phyloP scores from a whole-genome alignment of 2,888 invertebrate species.

The Lacanobia oleracea region DNA sequence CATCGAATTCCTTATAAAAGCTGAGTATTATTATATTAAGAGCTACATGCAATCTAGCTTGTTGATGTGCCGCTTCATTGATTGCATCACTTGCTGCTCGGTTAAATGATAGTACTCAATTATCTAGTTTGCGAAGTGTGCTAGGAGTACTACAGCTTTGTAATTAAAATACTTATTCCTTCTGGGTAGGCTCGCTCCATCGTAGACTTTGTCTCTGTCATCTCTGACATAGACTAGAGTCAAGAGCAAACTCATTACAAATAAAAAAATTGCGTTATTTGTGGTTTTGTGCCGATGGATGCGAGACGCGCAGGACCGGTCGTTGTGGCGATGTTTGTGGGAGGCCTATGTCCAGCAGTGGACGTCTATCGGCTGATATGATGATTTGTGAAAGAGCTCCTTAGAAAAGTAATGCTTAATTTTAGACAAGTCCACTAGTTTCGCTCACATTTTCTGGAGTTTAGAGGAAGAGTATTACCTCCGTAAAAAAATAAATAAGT shows the following conservation, averaged over 20 bases:
- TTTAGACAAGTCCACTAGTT: neutral
- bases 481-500: no score
- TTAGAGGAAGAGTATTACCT: neutral
- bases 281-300: no score
- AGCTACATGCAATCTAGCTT: constrained; percentile 3
- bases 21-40: constrained; percentile 24
- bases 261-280: no score
- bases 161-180: constrained; percentile 34
- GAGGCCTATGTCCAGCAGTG: no score
- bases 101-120: constrained; percentile 36
- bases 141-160: constrained; percentile 10
- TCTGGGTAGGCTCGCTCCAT: no score
- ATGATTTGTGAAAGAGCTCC: neutral
- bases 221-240: no score
- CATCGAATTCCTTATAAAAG: constrained; percentile 14
- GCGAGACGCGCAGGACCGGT: no score
- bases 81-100: constrained; percentile 24
- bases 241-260: no score
- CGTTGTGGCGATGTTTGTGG: no score
- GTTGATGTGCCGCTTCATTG: constrained; percentile 6
- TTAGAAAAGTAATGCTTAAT: neutral
- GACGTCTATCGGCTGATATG: no score
- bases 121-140: constrained; percentile 40
- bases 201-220: no score
- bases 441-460: neutral